A percentile compares a stretch with the other conserved stretches of the same genome.
These are phyloP conservation scores for Rhyacophila evoluta DNA, from an alignment of 2,888 invertebrate species.

Conservation along the genomic window DNA sequence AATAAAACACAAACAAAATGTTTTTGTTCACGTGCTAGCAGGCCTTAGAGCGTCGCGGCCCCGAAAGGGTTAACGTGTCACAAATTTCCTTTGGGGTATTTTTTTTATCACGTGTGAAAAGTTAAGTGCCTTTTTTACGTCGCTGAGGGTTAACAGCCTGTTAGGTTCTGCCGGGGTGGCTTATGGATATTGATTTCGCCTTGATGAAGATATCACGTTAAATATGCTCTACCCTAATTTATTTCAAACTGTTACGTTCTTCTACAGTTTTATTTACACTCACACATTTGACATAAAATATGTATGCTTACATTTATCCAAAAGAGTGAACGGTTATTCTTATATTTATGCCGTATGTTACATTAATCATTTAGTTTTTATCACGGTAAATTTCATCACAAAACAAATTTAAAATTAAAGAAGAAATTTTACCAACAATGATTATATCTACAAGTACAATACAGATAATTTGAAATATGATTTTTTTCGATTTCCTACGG, in stretches of 20 bases:
- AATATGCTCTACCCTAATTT: not conserved
- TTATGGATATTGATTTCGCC: slow-evolving; percentile 9
- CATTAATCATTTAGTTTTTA: too few relatives aligned
- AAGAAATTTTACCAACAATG: too few relatives aligned
- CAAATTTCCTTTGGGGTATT: slow-evolving; percentile 1
- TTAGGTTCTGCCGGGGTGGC: not conserved
- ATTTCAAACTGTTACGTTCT: not conserved
- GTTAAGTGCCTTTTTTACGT: slow-evolving; percentile 16
- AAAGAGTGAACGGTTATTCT: too few relatives aligned
- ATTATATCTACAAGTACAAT: too few relatives aligned
- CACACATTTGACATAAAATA: too few relatives aligned
- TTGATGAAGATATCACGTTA: slow-evolving; percentile 19
- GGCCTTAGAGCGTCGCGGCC: not conserved
- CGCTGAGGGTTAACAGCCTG: slow-evolving; percentile 2
- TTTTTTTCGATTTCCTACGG: too few relatives aligned
- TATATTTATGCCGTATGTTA: too few relatives aligned
- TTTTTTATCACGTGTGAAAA: slow-evolving; percentile 23
- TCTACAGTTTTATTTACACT: not conserved
- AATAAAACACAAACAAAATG: slow-evolving; percentile 15
- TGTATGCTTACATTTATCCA: too few relatives aligned
- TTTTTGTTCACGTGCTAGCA: not conserved
- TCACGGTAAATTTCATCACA: too few relatives aligned
- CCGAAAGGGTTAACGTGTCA: slow-evolving; percentile 14
- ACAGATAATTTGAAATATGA: too few relatives aligned
- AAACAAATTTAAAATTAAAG: too few relatives aligned